Percentiles rank a stretch among this genome's conserved stretches.
Conservation (phyloP, 1,140 invertebrate species). For the Fopius arisanus region DNA sequence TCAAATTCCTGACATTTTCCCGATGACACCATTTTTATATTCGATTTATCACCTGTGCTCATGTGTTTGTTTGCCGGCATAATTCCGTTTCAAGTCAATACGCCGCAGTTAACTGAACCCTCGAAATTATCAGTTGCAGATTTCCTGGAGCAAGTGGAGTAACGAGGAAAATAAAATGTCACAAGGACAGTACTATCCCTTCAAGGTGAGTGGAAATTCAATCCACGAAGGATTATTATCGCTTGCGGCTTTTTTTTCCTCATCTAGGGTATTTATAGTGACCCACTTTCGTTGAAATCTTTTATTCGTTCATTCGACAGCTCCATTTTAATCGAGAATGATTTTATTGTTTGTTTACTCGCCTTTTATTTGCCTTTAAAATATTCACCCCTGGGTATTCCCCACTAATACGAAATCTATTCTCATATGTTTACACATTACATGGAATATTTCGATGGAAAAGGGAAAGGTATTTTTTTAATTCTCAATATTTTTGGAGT, state of each 20-base stretch:
- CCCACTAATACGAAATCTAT: too few species aligned
- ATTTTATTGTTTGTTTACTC: too few species aligned
- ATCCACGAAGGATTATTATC: not conserved
- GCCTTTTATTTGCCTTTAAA: too few species aligned
- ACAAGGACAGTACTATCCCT: not conserved
- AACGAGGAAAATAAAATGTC: not conserved
- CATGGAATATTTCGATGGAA: too few species aligned
- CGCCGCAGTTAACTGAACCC: not conserved
- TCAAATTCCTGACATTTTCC: too few species aligned
- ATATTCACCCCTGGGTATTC: too few species aligned
- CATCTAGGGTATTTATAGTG: not conserved
- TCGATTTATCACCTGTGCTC: not conserved
- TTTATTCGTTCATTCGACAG: not conserved
- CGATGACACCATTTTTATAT: too few species aligned
- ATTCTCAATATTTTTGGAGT: too few species aligned
- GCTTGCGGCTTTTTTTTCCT: not conserved
- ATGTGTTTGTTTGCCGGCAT: not conserved
- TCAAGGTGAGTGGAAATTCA: not conserved
- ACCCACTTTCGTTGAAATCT: not conserved
- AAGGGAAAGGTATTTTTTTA: too few species aligned
- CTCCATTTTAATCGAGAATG: not conserved
- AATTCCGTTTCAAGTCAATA: not conserved
- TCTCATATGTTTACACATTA: too few species aligned
- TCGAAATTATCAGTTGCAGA: not conserved
- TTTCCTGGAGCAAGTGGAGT: not conserved